phyloP scores from a whole-genome alignment of 2,113 vertebrate species.

The Strix uralensis region DNA sequence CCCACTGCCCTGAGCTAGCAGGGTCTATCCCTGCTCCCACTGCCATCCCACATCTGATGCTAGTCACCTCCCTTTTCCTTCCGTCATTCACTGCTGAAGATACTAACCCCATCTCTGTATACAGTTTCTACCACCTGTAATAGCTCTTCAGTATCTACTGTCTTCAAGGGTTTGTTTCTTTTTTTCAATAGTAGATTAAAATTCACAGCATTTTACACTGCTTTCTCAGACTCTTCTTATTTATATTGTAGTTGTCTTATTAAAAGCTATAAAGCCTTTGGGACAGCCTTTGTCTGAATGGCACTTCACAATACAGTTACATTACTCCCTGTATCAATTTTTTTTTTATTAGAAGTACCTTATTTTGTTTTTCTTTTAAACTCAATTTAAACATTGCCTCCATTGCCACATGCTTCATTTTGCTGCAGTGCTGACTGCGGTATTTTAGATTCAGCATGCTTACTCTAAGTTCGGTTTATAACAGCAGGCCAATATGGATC shows the following conservation, averaged over 20 bases:
- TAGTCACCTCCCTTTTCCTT: background rate
- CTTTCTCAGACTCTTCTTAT: background rate
- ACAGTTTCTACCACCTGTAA: background rate
- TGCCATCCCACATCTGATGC: background rate
- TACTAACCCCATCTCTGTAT: background rate
- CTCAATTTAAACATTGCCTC: background rate
- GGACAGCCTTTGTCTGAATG: background rate
- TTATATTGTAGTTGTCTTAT: background rate
- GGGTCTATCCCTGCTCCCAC: background rate
- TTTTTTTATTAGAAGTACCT: background rate
- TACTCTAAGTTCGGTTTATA: background rate
- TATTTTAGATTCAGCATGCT: background rate
- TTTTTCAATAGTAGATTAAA: background rate
- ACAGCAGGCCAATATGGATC: background rate
- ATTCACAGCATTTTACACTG: background rate
- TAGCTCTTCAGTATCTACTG: background rate
- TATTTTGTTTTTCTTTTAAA: background rate
- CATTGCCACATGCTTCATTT: background rate
- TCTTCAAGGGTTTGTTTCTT: background rate
- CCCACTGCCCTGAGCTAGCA: background rate
- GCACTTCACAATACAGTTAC: background rate
- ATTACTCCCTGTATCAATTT: background rate
- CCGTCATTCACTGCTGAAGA: background rate
- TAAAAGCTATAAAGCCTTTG: background rate
- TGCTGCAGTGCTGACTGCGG: background rate